Conservation (phyloP, 1,140 invertebrate species). For the Drosophila funebris region DNA sequence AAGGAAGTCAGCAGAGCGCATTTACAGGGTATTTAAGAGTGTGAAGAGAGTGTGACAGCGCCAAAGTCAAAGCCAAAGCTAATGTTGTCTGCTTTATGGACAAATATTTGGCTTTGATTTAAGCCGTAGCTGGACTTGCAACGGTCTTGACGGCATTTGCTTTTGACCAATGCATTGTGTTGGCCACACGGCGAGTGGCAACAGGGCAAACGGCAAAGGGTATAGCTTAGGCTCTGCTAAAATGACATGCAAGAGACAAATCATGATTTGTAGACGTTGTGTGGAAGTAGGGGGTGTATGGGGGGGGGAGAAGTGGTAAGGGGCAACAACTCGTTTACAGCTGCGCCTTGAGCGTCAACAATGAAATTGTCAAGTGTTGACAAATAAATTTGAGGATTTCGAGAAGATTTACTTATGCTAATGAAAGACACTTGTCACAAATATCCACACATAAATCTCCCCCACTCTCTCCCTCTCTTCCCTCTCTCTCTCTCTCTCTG, state of each 20-base stretch:
- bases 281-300: no score
- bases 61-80: conserved; percentile 25
- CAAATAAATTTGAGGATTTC: conserved; percentile 83
- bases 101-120: conserved; percentile 80
- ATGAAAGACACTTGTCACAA: conserved; percentile 81
- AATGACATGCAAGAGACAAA: conserved; percentile 70
- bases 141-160: conserved; percentile 24
- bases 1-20: no score
- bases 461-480: background rate
- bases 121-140: conserved; percentile 61
- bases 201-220: background rate
- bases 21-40: conserved; percentile 1
- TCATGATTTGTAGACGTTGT: conserved; percentile 68
- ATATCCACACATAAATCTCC: conserved; percentile 54
- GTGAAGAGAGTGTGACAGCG: background rate
- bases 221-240: conserved; percentile 42
- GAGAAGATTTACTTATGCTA: conserved; percentile 81
- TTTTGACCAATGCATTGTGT: conserved; percentile 56
- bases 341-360: conserved; percentile 69
- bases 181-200: background rate
- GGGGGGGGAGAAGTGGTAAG: background rate
- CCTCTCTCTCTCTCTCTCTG: background rate
- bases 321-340: conserved; percentile 44
- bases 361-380: conserved; percentile 83
- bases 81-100: conserved; percentile 47